Conservation (phyloP, 2,888 invertebrate species). For the Galerucella nymphaeae region DNA sequence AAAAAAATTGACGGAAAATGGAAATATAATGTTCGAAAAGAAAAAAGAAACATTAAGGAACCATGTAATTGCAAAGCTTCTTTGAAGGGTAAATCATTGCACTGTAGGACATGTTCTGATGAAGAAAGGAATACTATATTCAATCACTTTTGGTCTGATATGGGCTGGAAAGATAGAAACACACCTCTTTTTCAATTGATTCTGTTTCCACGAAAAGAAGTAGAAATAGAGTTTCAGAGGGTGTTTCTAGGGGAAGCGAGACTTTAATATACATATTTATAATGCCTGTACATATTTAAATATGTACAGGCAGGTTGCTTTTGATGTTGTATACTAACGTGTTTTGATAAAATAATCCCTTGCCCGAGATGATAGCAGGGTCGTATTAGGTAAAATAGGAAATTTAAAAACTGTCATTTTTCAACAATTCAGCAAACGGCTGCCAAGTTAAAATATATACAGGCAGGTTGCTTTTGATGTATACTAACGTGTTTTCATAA, state of each 20-base stretch:
- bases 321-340: no score
- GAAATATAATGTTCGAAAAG: not conserved
- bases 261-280: not conserved
- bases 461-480: no score
- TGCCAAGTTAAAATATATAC: no score
- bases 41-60: not conserved
- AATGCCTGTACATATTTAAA: no score
- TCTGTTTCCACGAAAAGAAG: not conserved
- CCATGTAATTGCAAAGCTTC: slow-evolving; percentile 1
- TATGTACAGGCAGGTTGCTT: no score
- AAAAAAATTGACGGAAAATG: not conserved
- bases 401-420: no score
- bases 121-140: slow-evolving; percentile 5
- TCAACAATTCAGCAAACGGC: no score
- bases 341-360: no score
- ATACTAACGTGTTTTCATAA: no score
- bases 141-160: not conserved
- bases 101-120: not conserved
- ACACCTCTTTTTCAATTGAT: not conserved
- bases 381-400: no score
- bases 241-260: not conserved
- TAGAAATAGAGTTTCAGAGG: not conserved
- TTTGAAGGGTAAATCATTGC: not conserved
- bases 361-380: no score
- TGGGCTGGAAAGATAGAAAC: not conserved